phyloP scores from a whole-genome alignment of 2,113 vertebrate genomes.

The Raphicerus campestris region DNA sequence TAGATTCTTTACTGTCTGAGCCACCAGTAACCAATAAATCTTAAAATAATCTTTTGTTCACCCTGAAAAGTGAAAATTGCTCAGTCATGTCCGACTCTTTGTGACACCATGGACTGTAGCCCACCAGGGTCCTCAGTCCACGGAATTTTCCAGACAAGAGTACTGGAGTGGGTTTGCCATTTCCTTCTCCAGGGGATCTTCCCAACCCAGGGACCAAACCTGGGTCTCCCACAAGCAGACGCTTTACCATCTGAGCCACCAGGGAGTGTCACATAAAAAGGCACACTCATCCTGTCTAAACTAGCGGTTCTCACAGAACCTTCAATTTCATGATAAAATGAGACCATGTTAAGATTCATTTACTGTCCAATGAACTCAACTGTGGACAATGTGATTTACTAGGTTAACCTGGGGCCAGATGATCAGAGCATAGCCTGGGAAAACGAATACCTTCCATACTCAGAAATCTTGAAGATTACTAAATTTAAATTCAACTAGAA shows the following conservation, averaged over 20 bases:
- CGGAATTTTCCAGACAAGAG: too few species aligned
- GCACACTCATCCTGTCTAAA: neutral
- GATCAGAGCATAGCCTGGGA: neutral
- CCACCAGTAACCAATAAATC: neutral
- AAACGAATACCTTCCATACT: neutral
- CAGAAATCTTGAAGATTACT: neutral
- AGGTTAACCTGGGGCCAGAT: neutral
- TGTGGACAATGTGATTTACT: neutral
- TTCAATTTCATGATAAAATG: neutral
- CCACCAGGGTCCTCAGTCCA: too few species aligned
- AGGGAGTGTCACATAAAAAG: neutral
- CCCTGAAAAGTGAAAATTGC: neutral
- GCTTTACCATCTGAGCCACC: too few species aligned
- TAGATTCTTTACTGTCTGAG: neutral
- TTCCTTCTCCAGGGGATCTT: too few species aligned
- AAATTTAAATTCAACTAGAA: neutral
- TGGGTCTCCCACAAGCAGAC: too few species aligned
- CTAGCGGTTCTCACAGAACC: neutral
- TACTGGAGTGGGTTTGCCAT: too few species aligned
- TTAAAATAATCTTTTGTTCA: conserved; percentile 13
- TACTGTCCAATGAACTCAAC: neutral
- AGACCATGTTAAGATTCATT: neutral
- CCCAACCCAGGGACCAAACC: too few species aligned
- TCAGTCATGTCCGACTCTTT: too few species aligned
- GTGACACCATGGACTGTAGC: too few species aligned